phyloP scores from a whole-genome alignment of 2,888 invertebrate genomes.

The Epistrophe grossulariae region DNA sequence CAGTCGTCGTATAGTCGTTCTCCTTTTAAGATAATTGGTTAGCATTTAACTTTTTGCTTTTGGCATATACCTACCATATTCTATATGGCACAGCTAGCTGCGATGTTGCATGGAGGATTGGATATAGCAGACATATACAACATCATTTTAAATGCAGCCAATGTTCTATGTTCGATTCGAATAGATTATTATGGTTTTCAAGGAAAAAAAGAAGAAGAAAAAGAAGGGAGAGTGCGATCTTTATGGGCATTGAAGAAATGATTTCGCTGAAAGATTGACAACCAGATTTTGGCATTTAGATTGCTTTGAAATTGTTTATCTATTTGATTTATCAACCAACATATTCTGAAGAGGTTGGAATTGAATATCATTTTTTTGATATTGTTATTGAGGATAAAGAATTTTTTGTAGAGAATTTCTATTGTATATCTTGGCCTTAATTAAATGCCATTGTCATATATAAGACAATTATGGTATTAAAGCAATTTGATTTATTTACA shows the following conservation, averaged over 20 bases:
- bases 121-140: constrained; percentile 4
- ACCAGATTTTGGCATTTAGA: constrained; percentile 61
- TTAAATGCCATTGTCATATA: not conserved
- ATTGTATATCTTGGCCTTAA: not conserved
- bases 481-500: not conserved
- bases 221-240: constrained; percentile 51
- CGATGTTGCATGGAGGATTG: constrained; percentile 13
- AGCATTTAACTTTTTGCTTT: constrained; percentile 68
- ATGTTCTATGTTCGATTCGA: constrained; percentile 40
- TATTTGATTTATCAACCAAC: constrained; percentile 36
- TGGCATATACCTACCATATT: not conserved
- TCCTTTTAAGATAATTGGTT: constrained; percentile 73
- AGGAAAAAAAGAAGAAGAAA: not conserved
- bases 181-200: constrained; percentile 8
- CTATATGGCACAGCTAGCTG: not conserved
- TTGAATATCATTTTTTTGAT: constrained; percentile 18
- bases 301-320: constrained; percentile 52
- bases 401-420: not conserved
- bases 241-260: constrained; percentile 63
- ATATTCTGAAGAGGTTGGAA: not conserved
- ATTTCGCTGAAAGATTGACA: constrained; percentile 57
- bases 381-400: not conserved
- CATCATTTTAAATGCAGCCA: constrained; percentile 24
- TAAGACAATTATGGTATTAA: not conserved
- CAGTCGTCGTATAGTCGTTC: constrained; percentile 36